Evolutionary conservation across 2,888 invertebrate species (phyloP).

Genomic region (Sicus ferrugineus): DNA sequence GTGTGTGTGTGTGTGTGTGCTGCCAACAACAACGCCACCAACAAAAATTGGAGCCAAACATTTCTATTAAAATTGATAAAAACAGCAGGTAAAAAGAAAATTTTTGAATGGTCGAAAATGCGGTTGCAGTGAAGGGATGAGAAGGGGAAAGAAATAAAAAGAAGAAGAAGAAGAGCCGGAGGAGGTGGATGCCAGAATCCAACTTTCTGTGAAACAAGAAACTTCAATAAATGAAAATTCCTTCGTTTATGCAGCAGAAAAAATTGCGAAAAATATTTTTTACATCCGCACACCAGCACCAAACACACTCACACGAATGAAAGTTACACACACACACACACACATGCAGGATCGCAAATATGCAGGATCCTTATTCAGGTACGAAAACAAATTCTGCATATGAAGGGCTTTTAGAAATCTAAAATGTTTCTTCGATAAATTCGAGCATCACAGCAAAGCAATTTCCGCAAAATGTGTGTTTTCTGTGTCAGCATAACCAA

Average conservation of each 20-base stretch:
- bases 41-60: conserved; percentile 24
- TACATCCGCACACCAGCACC: not conserved
- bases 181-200: not conserved
- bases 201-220: conserved; percentile 20
- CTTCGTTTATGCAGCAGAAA: conserved; percentile 22
- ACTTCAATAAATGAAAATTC: conserved; percentile 30
- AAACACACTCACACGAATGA: not conserved
- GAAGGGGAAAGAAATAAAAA: not conserved
- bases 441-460: no score
- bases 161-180: conserved; percentile 2
- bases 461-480: no score
- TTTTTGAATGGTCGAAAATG: conserved; percentile 13
- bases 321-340: not conserved
- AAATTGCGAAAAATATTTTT: not conserved
- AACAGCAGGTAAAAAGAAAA: conserved; percentile 4
- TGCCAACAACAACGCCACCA: conserved; percentile 1
- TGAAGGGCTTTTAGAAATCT: no score
- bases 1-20: not conserved
- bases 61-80: conserved; percentile 1
- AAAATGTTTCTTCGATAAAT: no score
- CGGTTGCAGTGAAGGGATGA: not conserved
- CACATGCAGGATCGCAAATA: not conserved
- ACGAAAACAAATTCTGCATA: no score
- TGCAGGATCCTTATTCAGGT: not conserved
- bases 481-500: no score